Evolutionary conservation across 2,113 vertebrate genomes (phyloP).

Genomic region (Oncorhynchus mykiss): DNA sequence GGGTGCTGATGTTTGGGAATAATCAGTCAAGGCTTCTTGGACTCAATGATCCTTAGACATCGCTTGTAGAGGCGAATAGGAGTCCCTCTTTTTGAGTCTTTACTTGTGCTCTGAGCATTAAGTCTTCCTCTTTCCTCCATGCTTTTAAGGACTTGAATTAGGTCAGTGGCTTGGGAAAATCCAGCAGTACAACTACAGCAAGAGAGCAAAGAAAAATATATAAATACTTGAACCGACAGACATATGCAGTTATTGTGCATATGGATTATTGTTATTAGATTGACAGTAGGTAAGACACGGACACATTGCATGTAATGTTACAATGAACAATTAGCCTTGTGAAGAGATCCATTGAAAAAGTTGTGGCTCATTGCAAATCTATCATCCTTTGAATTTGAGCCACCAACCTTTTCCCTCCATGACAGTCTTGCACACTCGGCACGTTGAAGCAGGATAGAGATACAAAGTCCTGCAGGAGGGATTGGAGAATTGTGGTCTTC

Average conservation of each 20-base stretch:
- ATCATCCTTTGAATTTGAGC: constrained; percentile 15
- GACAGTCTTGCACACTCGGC: constrained; percentile 44
- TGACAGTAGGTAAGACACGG: constrained; percentile 14
- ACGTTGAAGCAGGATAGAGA: constrained; percentile 57
- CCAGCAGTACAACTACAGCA: constrained; percentile 52
- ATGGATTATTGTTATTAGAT: neutral
- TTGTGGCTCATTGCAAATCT: neutral
- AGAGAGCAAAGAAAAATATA: constrained; percentile 32
- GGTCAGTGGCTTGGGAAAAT: constrained; percentile 59
- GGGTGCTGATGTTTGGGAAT: constrained; percentile 10
- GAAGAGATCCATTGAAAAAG: neutral
- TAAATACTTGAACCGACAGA: constrained; percentile 1
- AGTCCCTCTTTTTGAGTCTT: constrained; percentile 51
- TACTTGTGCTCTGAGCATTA: constrained; percentile 42
- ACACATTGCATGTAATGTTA: neutral
- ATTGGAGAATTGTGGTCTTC: constrained; percentile 10
- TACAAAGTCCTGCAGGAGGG: constrained; percentile 59
- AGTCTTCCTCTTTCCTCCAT: constrained; percentile 45
- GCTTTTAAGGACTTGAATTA: constrained; percentile 61
- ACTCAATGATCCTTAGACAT: constrained; percentile 51
- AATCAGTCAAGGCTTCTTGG: constrained; percentile 32
- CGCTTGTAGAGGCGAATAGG: constrained; percentile 61
- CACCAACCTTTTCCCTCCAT: constrained; percentile 50
- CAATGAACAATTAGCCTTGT: neutral
- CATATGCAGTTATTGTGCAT: neutral